Conservation (phyloP, 2,797 vertebrate genomes). For the Cossypha polioptera region DNA sequence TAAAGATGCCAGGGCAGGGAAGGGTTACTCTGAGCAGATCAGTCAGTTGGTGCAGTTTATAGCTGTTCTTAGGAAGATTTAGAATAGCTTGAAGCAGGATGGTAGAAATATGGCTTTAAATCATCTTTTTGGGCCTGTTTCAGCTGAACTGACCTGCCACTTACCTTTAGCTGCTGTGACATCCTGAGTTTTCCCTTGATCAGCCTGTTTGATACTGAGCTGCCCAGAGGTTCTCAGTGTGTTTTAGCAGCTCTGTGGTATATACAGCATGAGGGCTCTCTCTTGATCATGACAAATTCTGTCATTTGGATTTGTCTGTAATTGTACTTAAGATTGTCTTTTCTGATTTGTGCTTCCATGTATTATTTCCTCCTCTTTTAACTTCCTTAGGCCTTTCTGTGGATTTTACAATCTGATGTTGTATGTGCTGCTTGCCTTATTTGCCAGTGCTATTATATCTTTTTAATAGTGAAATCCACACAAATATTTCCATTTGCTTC, state of each 20-base stretch:
- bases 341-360: background rate
- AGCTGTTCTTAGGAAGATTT: background rate
- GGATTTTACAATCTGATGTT: background rate
- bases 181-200: background rate
- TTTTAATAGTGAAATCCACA: background rate
- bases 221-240: background rate
- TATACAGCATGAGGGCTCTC: background rate
- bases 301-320: background rate
- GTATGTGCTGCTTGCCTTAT: background rate
- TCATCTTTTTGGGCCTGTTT: background rate
- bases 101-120: background rate
- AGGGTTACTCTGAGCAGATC: background rate
- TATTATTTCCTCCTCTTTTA: background rate
- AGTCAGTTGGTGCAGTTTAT: background rate
- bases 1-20: background rate
- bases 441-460: background rate
- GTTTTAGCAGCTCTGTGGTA: background rate
- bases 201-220: background rate
- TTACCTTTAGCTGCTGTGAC: background rate
- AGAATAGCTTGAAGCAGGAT: background rate
- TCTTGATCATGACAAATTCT: background rate
- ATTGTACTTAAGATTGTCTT: background rate
- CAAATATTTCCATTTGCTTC: rapidly evolving
- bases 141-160: background rate
- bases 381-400: background rate